Evolutionary conservation across 2,797 vertebrate genomes (phyloP).

Genomic region (Sebastes elongatus): DNA sequence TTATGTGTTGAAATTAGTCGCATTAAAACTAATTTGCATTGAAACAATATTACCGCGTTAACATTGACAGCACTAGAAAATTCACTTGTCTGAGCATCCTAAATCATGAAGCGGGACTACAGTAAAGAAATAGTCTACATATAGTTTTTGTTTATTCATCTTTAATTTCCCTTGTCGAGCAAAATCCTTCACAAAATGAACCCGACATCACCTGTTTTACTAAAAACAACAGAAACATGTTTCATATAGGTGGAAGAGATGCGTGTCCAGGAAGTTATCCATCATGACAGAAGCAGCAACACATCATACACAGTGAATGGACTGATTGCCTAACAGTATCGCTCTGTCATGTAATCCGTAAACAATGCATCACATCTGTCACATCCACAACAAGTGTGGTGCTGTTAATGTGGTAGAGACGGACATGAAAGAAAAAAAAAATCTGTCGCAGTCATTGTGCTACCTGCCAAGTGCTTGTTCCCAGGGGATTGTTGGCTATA

Average conservation of each 20-base stretch:
- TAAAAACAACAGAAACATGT: background rate
- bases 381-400: background rate
- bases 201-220: slow-evolving; percentile 3
- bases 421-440: background rate
- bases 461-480: slow-evolving; percentile 52
- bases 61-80: no score
- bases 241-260: background rate
- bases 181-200: background rate
- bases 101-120: background rate
- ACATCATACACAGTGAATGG: background rate
- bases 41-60: fast-evolving
- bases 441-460: slow-evolving; percentile 28
- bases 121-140: background rate
- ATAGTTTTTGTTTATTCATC: background rate
- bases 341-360: slow-evolving; percentile 14
- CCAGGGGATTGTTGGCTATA: slow-evolving; percentile 21
- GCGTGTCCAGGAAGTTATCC: background rate
- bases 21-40: no score
- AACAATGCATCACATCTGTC: slow-evolving; percentile 30
- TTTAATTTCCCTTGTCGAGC: background rate
- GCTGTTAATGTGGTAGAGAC: slow-evolving; percentile 34
- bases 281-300: background rate
- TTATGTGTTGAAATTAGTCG: fast-evolving
- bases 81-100: background rate
- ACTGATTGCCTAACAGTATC: background rate